These are phyloP conservation scores for Cromileptes altivelis DNA, from an alignment of 2,113 vertebrate genomes.

Conservation along the genomic window DNA sequence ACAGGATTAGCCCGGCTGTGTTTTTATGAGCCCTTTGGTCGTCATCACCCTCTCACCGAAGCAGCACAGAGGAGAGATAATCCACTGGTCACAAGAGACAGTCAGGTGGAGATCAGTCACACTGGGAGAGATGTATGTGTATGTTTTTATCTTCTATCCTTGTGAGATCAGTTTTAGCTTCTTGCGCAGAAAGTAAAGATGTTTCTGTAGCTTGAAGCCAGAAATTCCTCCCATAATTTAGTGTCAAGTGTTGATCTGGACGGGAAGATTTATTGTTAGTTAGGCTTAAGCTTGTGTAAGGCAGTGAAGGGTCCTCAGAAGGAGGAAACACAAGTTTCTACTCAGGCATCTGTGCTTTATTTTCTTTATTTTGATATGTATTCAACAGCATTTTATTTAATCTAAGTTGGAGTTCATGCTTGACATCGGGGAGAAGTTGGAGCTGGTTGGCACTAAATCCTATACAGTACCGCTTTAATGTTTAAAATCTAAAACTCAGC, in stretches of 20 bases:
- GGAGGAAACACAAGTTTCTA: neutral
- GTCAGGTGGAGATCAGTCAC: constrained; percentile 24
- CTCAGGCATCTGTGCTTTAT: neutral
- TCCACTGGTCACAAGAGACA: constrained; percentile 38
- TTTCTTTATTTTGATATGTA: neutral
- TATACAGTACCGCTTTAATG: too few species aligned
- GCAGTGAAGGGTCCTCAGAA: neutral
- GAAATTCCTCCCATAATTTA: neutral
- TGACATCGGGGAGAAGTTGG: too few species aligned
- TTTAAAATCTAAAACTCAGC: too few species aligned
- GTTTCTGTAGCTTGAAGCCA: neutral
- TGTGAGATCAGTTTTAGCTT: neutral
- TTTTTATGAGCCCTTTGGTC: constrained; percentile 54
- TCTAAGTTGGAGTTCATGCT: neutral
- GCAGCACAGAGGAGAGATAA: constrained; percentile 49
- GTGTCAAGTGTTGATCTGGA: neutral
- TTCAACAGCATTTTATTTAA: neutral
- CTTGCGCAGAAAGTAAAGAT: neutral
- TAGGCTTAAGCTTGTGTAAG: neutral
- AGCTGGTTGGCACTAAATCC: too few species aligned
- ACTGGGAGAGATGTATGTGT: neutral
- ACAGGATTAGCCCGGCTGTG: constrained; percentile 56
- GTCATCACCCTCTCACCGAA: constrained; percentile 32
- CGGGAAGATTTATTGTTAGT: neutral
- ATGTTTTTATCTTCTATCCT: neutral